phyloP scores from a whole-genome alignment of 1,140 invertebrate genomes.

The Drosophila hydei region DNA sequence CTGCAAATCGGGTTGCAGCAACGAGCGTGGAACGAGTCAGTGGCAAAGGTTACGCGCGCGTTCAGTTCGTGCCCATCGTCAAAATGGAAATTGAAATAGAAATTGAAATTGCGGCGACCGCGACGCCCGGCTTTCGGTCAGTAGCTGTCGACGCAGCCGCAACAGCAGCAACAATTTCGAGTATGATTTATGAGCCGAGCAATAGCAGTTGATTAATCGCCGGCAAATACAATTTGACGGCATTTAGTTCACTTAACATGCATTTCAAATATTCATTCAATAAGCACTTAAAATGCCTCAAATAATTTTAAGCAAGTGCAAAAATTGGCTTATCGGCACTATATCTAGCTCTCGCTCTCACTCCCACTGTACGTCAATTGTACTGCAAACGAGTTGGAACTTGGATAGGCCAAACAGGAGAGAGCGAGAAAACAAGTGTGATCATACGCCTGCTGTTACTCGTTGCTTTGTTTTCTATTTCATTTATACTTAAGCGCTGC shows the following conservation, averaged over 20 bases:
- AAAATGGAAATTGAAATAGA: not conserved
- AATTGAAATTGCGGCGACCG: slow-evolving; percentile 20
- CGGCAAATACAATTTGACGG: slow-evolving; percentile 17
- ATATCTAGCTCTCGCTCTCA: too few relatives aligned
- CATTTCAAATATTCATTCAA: slow-evolving; percentile 6
- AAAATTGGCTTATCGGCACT: too few relatives aligned
- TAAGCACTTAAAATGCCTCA: not conserved
- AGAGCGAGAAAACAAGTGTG: too few relatives aligned
- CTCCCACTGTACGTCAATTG: too few relatives aligned
- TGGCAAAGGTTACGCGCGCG: slow-evolving; percentile 76
- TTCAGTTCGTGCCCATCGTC: slow-evolving; percentile 62
- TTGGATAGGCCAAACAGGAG: too few relatives aligned
- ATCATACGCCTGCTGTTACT: too few relatives aligned
- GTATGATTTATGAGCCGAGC: slow-evolving; percentile 60
- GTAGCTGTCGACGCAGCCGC: slow-evolving; percentile 61
- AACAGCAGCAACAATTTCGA: slow-evolving; percentile 25
- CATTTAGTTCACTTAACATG: not conserved
- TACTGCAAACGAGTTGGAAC: too few relatives aligned
- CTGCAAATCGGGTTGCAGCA: slow-evolving; percentile 42
- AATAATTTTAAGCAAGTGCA: too few relatives aligned
- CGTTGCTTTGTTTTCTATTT: too few relatives aligned
- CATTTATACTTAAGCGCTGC: too few relatives aligned
- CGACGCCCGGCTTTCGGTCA: slow-evolving; percentile 43
- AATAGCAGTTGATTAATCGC: slow-evolving; percentile 47
- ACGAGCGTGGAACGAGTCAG: slow-evolving; percentile 23